Base-by-base conservation (phyloP, 2,797 vertebrate genomes). In the Tragopan temminckii region DNA sequence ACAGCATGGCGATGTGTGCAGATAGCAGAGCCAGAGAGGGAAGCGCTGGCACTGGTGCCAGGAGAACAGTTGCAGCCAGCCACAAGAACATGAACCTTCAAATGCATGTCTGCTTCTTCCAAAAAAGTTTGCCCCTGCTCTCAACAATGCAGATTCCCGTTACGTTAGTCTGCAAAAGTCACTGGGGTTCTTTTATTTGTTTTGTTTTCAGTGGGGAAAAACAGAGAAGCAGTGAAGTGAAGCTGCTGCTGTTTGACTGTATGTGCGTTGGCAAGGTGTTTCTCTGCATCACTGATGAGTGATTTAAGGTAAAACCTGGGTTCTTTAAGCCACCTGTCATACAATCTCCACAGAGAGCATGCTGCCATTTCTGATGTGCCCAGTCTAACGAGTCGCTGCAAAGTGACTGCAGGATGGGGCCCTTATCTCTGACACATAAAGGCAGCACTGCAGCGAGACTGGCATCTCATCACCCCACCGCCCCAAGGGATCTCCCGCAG, bases 301-400 rank as follows among this genome's bases (percentile, higher is more conserved):
- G 69, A 89, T 76, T 92, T 91, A 91, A 90, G 57, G 40, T 40
- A 84, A 55, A 45, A 74, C 29, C 25, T 76, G 21, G 74, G 68
- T 13, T 11, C 75, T 82, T 68, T 85, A 42, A 3, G 23, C 75
- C 64, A 77, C 88, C 57, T 91, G 29, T 78, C 33, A 93, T n/a
- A 33, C 87, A 75, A 55, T 14, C 33, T 64, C 38, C 86, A 31
- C 53, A 31, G 61, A 88, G 68, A 82, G 27, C 50, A 19, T 45
- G 35, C 35, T 58, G 62, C 36, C 57, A 64, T 78, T 89, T 63
- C 57, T 67, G 58, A 78, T 27, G 29, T 21, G 35, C 45, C 25
- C 33, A 19, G 11, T 85, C 91, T 88, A 78, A 78, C 31, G 76
- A 58, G 35, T 89, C 31, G 75, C 81, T 57, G 85, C 66, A 77